phyloP scores from a whole-genome alignment of 2,797 vertebrate genomes.

The Coregonus ussuriensis region DNA sequence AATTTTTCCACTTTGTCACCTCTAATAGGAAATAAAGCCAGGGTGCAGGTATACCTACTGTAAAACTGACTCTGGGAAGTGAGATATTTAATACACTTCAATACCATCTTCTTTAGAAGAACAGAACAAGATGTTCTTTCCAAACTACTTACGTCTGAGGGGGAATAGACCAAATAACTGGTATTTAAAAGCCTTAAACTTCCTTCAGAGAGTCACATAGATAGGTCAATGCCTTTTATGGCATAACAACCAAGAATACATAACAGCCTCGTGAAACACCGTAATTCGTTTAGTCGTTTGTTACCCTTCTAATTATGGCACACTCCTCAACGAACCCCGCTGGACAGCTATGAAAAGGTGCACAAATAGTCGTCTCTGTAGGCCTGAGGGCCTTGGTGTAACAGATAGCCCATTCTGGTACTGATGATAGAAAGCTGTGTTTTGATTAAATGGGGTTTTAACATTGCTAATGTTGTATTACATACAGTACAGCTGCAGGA shows the following conservation, averaged over 20 bases:
- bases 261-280: constrained; percentile 58
- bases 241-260: constrained; percentile 60
- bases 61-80: too few species aligned
- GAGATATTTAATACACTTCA: constrained; percentile 3
- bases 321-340: constrained; percentile 52
- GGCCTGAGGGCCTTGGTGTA: constrained; percentile 32
- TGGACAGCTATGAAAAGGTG: constrained; percentile 66
- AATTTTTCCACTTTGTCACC: neutral
- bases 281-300: constrained; percentile 64
- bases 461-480: constrained; percentile 72
- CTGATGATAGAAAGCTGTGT: constrained; percentile 55
- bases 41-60: neutral
- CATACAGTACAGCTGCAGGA: constrained; percentile 63
- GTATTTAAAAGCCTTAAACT: constrained; percentile 36
- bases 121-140: constrained; percentile 35
- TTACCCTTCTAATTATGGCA: constrained; percentile 71
- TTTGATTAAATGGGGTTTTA: constrained; percentile 57
- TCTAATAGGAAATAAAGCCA: neutral
- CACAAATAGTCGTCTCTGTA: constrained; percentile 57
- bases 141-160: constrained; percentile 30
- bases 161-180: constrained; percentile 2
- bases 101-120: constrained; percentile 27
- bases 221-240: constrained; percentile 41
- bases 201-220: constrained; percentile 35
- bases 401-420: constrained; percentile 47